phyloP scores from a whole-genome alignment of 2,113 vertebrate genomes.

The Ifrita kowaldi region DNA sequence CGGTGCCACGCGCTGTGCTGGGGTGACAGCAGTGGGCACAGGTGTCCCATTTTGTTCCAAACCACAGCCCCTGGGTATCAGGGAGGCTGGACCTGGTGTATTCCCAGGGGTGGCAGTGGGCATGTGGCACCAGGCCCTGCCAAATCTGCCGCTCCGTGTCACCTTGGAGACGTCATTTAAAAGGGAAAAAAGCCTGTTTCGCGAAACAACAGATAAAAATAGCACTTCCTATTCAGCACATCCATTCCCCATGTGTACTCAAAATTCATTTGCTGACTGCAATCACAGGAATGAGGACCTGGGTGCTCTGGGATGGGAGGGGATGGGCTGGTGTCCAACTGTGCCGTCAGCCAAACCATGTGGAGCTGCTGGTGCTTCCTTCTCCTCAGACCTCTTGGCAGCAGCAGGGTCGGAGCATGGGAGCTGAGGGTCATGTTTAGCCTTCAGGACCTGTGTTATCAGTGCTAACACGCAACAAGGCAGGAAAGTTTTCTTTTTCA shows the following conservation, averaged over 20 bases:
- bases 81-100: not conserved
- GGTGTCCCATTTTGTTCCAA: rapidly evolving
- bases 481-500: not conserved
- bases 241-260: rapidly evolving
- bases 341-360: rapidly evolving
- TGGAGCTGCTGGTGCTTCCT: not conserved
- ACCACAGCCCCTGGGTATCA: rapidly evolving
- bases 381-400: not conserved
- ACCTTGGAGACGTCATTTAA: conserved; percentile 6
- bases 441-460: not conserved
- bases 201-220: not conserved
- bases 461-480: not conserved
- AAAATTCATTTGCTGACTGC: not conserved
- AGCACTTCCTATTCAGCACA: conserved; percentile 24
- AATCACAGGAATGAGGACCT: not conserved
- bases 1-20: rapidly evolving
- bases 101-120: not conserved
- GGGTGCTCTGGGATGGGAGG: not conserved
- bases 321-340: not conserved
- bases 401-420: not conserved
- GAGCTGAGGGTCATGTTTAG: not conserved
- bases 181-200: not conserved
- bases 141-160: not conserved
- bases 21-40: not conserved
- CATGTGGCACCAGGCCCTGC: not conserved